Evolutionary conservation across 2,113 vertebrate genomes (phyloP).

Genomic region (Cichladusa arquata): DNA sequence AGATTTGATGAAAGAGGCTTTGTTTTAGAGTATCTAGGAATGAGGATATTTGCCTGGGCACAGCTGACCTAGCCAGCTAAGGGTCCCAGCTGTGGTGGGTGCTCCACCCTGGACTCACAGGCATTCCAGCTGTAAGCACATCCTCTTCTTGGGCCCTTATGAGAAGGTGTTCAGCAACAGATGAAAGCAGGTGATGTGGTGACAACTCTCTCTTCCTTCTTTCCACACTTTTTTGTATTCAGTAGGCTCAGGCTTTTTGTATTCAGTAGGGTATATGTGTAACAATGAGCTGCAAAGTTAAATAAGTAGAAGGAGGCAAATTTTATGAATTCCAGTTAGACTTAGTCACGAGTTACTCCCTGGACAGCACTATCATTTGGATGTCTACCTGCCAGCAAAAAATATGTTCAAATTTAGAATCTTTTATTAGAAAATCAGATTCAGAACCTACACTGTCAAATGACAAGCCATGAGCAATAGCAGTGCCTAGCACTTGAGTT

Average conservation of each 20-base stretch:
- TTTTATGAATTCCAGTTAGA: neutral
- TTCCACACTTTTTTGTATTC: neutral
- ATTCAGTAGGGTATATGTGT: neutral
- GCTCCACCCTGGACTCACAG: accelerated
- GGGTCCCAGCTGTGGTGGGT: neutral
- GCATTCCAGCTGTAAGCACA: neutral
- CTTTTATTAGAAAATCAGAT: neutral
- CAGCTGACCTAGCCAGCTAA: neutral
- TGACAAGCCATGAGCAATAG: neutral
- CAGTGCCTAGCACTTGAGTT: neutral
- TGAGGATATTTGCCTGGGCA: neutral
- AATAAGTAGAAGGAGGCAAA: neutral
- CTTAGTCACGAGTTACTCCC: neutral
- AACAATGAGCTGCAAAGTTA: neutral
- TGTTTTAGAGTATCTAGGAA: neutral
- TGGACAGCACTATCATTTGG: neutral
- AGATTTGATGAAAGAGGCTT: neutral
- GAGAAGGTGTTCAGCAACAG: neutral
- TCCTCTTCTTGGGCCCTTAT: neutral
- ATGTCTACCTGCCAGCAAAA: neutral
- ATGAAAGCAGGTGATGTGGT: neutral
- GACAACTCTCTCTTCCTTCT: neutral
- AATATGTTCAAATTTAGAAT: neutral
- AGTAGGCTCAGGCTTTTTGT: neutral
- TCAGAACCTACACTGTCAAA: neutral